Percentiles rank a stretch among this genome's conserved stretches.
phyloP scores from a whole-genome alignment of 2,797 vertebrate species.

The Periophthalmus magnuspinnatus region DNA sequence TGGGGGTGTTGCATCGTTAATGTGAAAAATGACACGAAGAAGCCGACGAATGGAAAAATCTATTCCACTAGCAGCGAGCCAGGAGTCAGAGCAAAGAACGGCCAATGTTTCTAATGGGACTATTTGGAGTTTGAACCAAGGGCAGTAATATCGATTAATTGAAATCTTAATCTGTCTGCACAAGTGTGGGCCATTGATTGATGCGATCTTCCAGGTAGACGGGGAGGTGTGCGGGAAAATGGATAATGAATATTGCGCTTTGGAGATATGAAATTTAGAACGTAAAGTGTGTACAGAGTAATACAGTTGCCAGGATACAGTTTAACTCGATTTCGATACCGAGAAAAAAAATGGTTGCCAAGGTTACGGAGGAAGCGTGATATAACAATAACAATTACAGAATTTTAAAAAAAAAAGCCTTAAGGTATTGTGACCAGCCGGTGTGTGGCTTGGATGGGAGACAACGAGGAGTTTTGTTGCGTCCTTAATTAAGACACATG shows the following conservation, averaged over 20 bases:
- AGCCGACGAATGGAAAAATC: conserved; percentile 55
- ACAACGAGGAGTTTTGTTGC: no score
- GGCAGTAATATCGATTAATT: conserved; percentile 53
- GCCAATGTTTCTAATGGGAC: conserved; percentile 54
- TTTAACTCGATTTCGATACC: no score
- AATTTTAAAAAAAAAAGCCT: no score
- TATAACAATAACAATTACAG: no score
- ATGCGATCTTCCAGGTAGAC: conserved; percentile 5
- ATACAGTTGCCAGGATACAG: no score
- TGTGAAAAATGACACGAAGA: conserved; percentile 65
- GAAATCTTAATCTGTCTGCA: conserved; percentile 42
- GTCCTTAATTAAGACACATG: no score
- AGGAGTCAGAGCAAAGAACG: conserved; percentile 56
- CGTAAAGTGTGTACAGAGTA: no score
- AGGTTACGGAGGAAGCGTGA: no score
- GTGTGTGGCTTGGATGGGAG: no score
- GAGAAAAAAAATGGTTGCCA: no score
- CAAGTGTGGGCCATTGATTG: conserved; percentile 14
- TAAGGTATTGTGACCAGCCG: no score
- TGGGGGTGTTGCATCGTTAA: conserved; percentile 65
- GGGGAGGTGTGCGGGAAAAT: neutral
- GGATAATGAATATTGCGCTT: neutral
- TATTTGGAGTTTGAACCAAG: conserved; percentile 53
- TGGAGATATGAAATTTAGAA: neutral
- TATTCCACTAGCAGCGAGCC: conserved; percentile 57